phyloP scores from a whole-genome alignment of 2,797 vertebrate genomes.

The Micropoecilia bifurca region DNA sequence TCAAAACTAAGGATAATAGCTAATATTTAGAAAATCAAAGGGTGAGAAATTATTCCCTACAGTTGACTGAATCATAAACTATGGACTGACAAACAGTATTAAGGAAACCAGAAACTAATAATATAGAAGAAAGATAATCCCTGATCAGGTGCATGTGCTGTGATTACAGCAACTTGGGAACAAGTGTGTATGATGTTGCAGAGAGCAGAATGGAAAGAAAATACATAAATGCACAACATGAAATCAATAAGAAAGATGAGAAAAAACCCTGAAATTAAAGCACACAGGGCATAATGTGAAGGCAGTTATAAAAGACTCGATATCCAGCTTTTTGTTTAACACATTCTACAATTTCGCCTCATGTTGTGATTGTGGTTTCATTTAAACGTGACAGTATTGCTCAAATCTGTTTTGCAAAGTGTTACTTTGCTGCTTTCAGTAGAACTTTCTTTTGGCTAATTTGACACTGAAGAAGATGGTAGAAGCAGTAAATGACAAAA shows the following conservation, averaged over 20 bases:
- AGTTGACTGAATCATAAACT: not conserved
- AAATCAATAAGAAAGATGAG: not conserved
- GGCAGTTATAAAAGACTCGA: not conserved
- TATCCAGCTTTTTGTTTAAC: not conserved
- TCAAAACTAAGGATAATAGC: not conserved
- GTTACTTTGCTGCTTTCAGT: not conserved
- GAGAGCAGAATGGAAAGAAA: not conserved
- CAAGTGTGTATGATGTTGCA: not conserved
- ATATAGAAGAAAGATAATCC: not conserved
- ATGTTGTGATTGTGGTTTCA: not conserved
- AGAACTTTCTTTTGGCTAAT: not conserved
- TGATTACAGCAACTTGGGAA: not conserved
- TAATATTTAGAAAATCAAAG: not conserved
- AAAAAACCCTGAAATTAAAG: not conserved
- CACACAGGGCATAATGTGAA: not conserved
- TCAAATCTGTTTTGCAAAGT: not conserved
- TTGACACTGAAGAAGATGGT: not conserved
- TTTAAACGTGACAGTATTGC: not conserved
- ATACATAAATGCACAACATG: not conserved
- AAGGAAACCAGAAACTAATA: not conserved
- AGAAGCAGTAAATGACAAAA: not conserved
- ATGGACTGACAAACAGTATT: not conserved
- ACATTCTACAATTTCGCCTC: not conserved
- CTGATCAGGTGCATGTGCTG: not conserved
- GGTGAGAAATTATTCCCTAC: not conserved